Evolutionary conservation across 2,797 vertebrate species (phyloP).

Genomic region (Pseudocheirus occidentalis): DNA sequence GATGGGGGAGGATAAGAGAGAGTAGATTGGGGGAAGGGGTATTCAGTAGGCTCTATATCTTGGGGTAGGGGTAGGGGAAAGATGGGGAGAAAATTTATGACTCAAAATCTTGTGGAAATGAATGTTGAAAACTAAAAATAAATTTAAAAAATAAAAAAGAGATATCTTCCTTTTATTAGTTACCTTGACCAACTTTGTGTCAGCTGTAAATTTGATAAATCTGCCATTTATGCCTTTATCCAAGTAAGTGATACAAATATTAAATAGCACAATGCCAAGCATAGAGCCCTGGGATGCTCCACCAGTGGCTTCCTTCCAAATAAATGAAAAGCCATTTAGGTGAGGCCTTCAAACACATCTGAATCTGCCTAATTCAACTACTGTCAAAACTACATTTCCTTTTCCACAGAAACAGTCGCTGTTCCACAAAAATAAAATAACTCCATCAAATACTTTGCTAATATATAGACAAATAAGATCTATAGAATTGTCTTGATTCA

Average conservation of each 20-base stretch:
- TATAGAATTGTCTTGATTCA: not conserved
- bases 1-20: no score
- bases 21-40: no score
- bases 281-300: not conserved
- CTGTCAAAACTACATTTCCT: not conserved
- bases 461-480: not conserved
- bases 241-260: not conserved
- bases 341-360: not conserved
- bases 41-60: no score
- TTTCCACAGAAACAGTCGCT: not conserved
- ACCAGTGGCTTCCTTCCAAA: not conserved
- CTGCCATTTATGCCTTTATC: not conserved
- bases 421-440: not conserved
- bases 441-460: not conserved
- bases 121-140: no score
- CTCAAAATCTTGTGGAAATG: no score
- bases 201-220: not conserved
- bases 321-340: not conserved
- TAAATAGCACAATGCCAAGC: not conserved
- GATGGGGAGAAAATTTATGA: no score
- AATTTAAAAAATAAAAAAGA: no score
- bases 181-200: not conserved
- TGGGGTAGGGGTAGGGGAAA: no score
- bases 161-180: not conserved
- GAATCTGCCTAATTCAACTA: not conserved